phyloP scores from a whole-genome alignment of 2,113 vertebrate genomes.

The Cranoglanis bouderius region DNA sequence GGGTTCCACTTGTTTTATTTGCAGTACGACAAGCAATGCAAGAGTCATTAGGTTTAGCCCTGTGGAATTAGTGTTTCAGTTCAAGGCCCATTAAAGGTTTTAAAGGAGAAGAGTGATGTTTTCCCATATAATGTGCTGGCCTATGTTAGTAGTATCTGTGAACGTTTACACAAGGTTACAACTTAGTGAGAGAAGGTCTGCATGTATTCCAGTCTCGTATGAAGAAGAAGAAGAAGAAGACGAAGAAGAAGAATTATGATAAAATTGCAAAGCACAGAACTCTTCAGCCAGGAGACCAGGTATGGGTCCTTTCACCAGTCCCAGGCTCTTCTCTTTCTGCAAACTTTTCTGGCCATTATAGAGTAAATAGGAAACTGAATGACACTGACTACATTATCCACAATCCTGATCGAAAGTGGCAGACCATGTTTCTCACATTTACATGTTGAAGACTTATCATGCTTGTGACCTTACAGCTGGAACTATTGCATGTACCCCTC shows the following conservation, averaged over 20 bases:
- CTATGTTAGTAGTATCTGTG: neutral
- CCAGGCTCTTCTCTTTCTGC: neutral
- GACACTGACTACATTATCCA: neutral
- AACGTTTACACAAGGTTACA: too few species aligned
- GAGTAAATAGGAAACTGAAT: neutral
- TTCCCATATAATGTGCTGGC: neutral
- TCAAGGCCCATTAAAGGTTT: too few species aligned
- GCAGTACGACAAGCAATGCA: too few species aligned
- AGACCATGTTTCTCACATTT: too few species aligned
- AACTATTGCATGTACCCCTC: too few species aligned
- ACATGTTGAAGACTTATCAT: too few species aligned
- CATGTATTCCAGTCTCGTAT: neutral
- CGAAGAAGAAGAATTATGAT: neutral
- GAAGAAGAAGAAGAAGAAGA: neutral
- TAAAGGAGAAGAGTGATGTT: neutral
- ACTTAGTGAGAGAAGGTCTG: too few species aligned
- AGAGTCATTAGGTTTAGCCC: too few species aligned
- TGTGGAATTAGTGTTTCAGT: too few species aligned
- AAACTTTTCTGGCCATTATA: neutral
- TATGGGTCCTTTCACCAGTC: too few species aligned
- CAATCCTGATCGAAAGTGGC: too few species aligned
- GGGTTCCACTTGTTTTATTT: neutral
- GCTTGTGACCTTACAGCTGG: neutral
- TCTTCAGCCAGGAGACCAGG: neutral
- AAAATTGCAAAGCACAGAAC: neutral